Percentiles rank a stretch among this genome's conserved stretches.
These are phyloP conservation scores for Caenorhabditis briggsae DNA, from an alignment of 1,140 invertebrate species.

Conservation along the genomic window DNA sequence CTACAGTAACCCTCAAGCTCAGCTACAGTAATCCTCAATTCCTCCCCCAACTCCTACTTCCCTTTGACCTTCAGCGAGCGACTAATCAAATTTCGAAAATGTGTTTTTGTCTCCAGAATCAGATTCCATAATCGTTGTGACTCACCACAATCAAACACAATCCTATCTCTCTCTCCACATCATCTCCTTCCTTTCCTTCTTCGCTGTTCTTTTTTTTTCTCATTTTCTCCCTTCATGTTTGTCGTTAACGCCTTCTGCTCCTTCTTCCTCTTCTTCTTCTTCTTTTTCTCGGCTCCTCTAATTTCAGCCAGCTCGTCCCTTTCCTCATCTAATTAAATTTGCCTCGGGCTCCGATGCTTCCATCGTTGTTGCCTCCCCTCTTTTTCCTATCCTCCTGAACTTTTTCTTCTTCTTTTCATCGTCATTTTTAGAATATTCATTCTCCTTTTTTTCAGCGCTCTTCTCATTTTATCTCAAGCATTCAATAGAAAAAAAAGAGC, in stretches of 20 bases:
- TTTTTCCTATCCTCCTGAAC: conserved; percentile 16
- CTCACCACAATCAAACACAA: conserved; percentile 29
- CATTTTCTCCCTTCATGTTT: not conserved
- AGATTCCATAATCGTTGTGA: conserved; percentile 49
- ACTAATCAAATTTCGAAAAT: not conserved
- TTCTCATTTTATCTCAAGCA: not conserved
- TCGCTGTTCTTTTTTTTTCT: not conserved
- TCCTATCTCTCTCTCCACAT: not conserved
- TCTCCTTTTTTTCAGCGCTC: conserved; percentile 18
- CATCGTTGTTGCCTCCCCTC: conserved; percentile 16
- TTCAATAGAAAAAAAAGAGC: conserved; percentile 21
- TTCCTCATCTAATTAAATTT: conserved; percentile 53
- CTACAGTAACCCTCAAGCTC: too few species aligned
- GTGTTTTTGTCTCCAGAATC: not conserved
- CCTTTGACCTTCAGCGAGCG: not conserved
- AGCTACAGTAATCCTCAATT: too few species aligned
- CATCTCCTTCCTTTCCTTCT: conserved; percentile 2
- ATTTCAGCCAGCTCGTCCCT: conserved; percentile 51
- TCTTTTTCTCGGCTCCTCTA: conserved; percentile 29
- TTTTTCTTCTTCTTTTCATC: conserved; percentile 7
- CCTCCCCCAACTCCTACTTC: too few species aligned
- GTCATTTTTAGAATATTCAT: not conserved
- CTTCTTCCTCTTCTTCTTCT: not conserved
- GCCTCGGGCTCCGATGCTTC: conserved; percentile 9
- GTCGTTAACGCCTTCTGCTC: not conserved